Percentiles rank a stretch among this genome's conserved stretches.
Conservation (phyloP, 2,888 invertebrate genomes). For the Cistogaster globosa region DNA sequence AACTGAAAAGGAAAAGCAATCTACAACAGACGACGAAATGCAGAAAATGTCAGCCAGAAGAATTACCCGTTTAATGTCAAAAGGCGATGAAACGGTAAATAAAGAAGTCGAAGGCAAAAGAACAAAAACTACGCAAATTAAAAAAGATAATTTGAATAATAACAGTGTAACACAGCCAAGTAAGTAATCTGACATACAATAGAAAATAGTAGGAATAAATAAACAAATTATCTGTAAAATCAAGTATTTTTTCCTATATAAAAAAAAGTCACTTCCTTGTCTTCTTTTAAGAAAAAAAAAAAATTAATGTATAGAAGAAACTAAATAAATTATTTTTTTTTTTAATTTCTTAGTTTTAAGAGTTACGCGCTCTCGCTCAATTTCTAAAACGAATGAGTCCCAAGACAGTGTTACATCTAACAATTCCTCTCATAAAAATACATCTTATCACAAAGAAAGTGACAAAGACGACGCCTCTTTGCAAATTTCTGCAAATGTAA, state of each 20-base stretch:
- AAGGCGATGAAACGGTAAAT: conserved; percentile 11
- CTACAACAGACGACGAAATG: not conserved
- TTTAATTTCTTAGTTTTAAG: conserved; percentile 11
- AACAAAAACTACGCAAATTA: not conserved
- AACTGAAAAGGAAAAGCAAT: not conserved
- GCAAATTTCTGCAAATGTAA: too few relatives aligned
- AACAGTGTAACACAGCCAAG: conserved; percentile 21
- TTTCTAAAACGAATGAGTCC: conserved; percentile 45
- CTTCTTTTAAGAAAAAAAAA: not conserved
- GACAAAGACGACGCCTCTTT: not conserved
- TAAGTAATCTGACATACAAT: conserved; percentile 10
- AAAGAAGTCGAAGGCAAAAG: not conserved
- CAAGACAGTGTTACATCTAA: conserved; percentile 39
- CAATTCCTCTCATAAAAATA: conserved; percentile 15
- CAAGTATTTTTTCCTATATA: too few relatives aligned
- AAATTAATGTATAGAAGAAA: not conserved
- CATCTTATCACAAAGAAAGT: not conserved
- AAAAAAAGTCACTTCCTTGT: too few relatives aligned
- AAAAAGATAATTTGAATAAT: conserved; percentile 13
- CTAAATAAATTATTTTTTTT: not conserved
- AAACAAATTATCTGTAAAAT: too few relatives aligned
- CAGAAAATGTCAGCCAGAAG: conserved; percentile 37
- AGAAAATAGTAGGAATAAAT: too few relatives aligned
- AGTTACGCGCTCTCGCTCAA: conserved; percentile 36
- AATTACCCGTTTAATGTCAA: conserved; percentile 62